phyloP scores from a whole-genome alignment of 2,113 vertebrate genomes.

The Tricholaema leucomelas region DNA sequence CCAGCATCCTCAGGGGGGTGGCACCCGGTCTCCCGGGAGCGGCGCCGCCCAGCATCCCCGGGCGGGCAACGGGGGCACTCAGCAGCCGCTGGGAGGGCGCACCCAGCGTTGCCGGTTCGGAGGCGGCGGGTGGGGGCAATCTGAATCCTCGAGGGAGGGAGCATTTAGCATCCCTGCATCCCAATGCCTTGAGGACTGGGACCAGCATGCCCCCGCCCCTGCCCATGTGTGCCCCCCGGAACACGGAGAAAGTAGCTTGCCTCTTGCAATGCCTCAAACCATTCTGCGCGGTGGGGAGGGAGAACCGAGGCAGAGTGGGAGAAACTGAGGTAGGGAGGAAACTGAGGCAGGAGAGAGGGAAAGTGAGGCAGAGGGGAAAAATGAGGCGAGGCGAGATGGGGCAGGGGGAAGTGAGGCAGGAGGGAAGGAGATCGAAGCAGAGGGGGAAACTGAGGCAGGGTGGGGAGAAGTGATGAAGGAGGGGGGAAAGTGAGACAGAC shows the following conservation, averaged over 20 bases:
- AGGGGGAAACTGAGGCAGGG: neutral
- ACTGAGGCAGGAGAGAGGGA: neutral
- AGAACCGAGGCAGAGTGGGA: neutral
- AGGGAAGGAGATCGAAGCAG: neutral
- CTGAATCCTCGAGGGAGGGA: neutral
- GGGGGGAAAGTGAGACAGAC: neutral
- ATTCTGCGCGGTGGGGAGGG: neutral
- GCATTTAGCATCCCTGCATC: neutral
- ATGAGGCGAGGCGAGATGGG: neutral
- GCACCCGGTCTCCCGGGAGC: too few species aligned
- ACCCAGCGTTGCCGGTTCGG: too few species aligned
- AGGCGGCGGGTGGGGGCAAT: too few species aligned
- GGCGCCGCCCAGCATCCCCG: neutral
- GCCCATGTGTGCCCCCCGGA: neutral
- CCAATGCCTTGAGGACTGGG: neutral
- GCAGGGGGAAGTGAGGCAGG: too few species aligned
- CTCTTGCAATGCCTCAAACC: neutral
- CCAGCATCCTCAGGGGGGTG: neutral
- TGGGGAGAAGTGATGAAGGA: too few species aligned
- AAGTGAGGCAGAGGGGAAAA: neutral
- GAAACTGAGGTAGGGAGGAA: neutral
- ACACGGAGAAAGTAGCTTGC: neutral
- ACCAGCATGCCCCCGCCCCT: neutral
- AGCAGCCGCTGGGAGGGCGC: too few species aligned
- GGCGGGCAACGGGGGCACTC: too few species aligned